Conservation (phyloP, 2,888 invertebrate species). For the Ophion slaviceki region DNA sequence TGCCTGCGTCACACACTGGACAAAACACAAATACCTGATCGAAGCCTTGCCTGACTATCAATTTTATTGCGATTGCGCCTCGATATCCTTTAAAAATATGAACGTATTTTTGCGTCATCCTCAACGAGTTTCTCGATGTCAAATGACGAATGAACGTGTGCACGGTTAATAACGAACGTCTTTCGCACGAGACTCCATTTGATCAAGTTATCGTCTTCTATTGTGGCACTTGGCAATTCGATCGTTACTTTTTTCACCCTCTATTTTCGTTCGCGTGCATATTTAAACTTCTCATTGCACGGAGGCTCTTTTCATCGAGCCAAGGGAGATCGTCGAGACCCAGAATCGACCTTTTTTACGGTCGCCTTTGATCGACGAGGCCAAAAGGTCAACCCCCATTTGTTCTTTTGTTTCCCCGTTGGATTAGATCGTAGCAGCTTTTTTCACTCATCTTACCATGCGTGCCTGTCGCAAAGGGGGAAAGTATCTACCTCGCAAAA, state of each 20-base stretch:
- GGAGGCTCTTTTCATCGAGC: neutral
- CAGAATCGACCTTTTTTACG: neutral
- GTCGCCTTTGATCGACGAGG: neutral
- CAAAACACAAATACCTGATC: conserved; percentile 5
- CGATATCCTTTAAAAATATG: conserved; percentile 13
- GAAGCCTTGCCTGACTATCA: neutral
- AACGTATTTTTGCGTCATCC: neutral
- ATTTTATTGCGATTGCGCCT: neutral
- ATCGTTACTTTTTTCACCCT: neutral
- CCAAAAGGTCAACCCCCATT: neutral
- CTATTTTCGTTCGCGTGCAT: conserved; percentile 2
- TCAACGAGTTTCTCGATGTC: conserved; percentile 4
- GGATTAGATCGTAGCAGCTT: neutral
- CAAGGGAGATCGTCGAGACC: neutral
- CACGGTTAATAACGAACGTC: neutral
- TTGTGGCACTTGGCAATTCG: conserved; percentile 20
- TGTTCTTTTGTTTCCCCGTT: neutral
- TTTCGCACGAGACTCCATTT: conserved; percentile 6
- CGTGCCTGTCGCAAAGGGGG: too few species aligned
- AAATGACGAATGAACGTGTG: neutral
- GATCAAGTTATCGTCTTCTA: conserved; percentile 18
- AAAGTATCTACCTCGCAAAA: too few species aligned
- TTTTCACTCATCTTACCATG: neutral
- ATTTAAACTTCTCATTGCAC: conserved; percentile 1
- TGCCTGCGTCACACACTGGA: neutral